phyloP scores from a whole-genome alignment of 2,888 invertebrate species.

The Mythimna loreyi region DNA sequence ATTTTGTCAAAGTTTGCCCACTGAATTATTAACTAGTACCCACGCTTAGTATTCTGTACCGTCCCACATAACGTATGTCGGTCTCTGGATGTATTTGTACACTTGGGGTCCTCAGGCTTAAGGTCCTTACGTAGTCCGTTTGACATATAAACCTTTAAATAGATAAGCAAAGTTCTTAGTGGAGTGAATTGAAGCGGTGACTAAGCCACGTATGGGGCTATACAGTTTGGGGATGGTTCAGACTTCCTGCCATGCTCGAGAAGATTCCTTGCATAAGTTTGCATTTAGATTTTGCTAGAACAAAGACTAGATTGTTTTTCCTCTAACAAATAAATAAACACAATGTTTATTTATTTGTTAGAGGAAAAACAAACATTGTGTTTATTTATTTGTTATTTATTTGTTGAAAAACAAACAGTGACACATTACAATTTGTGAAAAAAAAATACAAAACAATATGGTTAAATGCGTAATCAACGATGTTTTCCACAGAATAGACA shows the following conservation, averaged over 20 bases:
- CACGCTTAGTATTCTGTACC: constrained; percentile 50
- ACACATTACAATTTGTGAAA: no score
- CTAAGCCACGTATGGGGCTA: constrained; percentile 36
- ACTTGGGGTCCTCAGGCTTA: constrained; percentile 34
- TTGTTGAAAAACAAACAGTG: no score
- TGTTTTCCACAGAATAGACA: no score
- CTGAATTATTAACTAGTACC: constrained; percentile 51
- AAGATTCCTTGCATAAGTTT: constrained; percentile 6
- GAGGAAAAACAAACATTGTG: no score
- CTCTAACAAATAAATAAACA: no score
- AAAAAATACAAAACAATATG: no score
- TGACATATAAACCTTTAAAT: constrained; percentile 53
- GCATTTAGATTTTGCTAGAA: constrained; percentile 22
- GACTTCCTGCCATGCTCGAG: constrained; percentile 21
- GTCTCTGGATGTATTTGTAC: constrained; percentile 42
- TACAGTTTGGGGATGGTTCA: constrained; percentile 14
- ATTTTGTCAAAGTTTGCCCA: constrained; percentile 50
- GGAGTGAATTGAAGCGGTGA: constrained; percentile 14
- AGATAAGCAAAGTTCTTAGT: constrained; percentile 51
- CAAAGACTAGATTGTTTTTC: not conserved
- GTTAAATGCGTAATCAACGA: no score
- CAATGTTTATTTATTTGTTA: no score
- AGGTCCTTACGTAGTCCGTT: constrained; percentile 53
- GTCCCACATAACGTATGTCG: constrained; percentile 49
- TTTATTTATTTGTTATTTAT: no score